phyloP scores from a whole-genome alignment of 1,140 invertebrate species.

The Aphis craccivora region DNA sequence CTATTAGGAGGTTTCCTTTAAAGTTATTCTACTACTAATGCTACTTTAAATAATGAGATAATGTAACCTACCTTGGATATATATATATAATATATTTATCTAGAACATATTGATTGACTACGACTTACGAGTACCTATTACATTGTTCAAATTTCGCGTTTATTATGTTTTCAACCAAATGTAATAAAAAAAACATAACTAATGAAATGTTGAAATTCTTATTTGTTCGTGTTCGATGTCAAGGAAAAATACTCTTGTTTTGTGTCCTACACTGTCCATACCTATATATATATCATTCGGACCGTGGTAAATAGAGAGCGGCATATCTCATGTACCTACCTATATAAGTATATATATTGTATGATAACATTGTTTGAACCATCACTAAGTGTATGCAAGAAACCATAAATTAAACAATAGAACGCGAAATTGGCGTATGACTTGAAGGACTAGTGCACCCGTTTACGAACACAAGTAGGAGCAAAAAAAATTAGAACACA shows the following conservation, averaged over 20 bases:
- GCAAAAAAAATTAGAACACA: not conserved
- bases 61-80: not conserved
- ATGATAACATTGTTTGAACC: conserved; percentile 32
- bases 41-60: not conserved
- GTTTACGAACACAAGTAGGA: not conserved
- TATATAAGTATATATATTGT: not conserved
- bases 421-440: not conserved
- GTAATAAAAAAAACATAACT: not conserved
- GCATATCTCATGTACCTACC: not conserved
- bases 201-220: conserved; percentile 1
- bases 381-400: not conserved
- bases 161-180: not conserved
- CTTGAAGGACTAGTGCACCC: conserved; percentile 28
- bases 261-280: not conserved
- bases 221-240: not conserved
- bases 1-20: not conserved
- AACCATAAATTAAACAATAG: conserved; percentile 45
- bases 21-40: not conserved
- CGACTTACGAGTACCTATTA: no score
- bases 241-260: conserved; percentile 10
- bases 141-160: not conserved
- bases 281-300: not conserved
- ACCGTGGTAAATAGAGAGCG: conserved; percentile 22
- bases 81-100: not conserved
- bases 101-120: not conserved